These are phyloP conservation scores for Sinocyclocheilus grahami DNA, from an alignment of 2,113 vertebrate genomes.

Conservation along the genomic window DNA sequence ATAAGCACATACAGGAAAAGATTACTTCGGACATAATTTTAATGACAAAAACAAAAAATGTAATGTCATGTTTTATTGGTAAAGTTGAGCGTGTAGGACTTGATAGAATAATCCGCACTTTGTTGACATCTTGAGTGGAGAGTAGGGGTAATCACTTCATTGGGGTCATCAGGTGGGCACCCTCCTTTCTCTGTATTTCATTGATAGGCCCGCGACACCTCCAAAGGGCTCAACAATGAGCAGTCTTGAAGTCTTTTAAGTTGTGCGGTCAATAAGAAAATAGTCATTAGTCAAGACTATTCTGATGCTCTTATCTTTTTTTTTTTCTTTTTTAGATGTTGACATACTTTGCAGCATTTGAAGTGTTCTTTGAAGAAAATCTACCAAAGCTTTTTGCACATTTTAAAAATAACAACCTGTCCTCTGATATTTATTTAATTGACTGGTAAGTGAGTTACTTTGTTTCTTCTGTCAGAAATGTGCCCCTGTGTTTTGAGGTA, in stretches of 20 bases:
- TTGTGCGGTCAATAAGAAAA: background rate
- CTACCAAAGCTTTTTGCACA: constrained; percentile 96
- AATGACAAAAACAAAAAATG: too few relatives aligned
- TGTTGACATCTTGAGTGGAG: too few relatives aligned
- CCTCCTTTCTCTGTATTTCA: too few relatives aligned
- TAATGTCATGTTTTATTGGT: background rate
- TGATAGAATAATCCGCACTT: too few relatives aligned
- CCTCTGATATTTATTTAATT: constrained; percentile 96
- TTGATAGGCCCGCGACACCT: too few relatives aligned
- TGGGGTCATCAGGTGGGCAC: too few relatives aligned
- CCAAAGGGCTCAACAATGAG: background rate
- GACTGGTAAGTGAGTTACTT: constrained; percentile 87
- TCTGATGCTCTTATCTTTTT: constrained; percentile 38
- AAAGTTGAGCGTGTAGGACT: too few relatives aligned
- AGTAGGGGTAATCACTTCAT: too few relatives aligned
- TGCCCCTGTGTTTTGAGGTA: background rate
- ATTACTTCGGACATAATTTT: constrained; percentile 4
- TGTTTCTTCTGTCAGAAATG: background rate
- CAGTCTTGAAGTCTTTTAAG: background rate
- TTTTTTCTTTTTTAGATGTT: constrained; percentile 83
- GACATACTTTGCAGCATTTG: constrained; percentile 95
- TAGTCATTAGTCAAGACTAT: background rate
- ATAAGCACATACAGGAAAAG: background rate
- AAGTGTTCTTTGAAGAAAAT: constrained; percentile 98
- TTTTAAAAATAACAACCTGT: constrained; percentile 94